Base-by-base conservation (phyloP, 2,888 invertebrate genomes). In the Prosapia bicincta region DNA sequence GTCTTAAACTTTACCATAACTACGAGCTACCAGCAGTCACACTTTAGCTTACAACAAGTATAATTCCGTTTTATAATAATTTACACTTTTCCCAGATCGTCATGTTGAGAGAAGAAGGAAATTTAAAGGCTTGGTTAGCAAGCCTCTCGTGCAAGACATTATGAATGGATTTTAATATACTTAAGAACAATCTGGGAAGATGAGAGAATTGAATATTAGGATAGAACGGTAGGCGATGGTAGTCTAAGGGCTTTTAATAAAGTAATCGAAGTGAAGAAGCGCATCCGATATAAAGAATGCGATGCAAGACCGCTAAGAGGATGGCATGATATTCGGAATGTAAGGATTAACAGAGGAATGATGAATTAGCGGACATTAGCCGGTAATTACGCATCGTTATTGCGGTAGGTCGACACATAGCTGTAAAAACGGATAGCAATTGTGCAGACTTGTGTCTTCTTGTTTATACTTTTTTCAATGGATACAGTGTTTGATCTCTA, bases 361-460 rank as follows among this genome's bases (percentile, higher is more conserved):
- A 71, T 67, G 71, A 67, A 75, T 71, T 75, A 75, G 71, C 66
- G 38, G 54, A 68, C 71, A 75, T 75, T 75, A 71, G 67, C 15
- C 15, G 23, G 75, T 38, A 75, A 75, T 75, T 75, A 75, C 71
- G 25, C 66, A 23, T 68, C 71, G 71, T 75, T 71, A 75, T 71
- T 71, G 75, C 71, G 75, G 75, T 71, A 71, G 75, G 74, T 74
- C 74, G 74, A 30, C 74, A 69, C 74, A 74, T 74, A 69, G 74
- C 69, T 28, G 65, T 65, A 65, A 74, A 74, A 74, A 74, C 74
- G 73, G 68, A 67, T 28, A 73, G 73, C 68, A 73, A 73, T 73
- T 43, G 74, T 74, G 54, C 74, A 66, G 74, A 74, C 74, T 69
- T 74, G 66, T 69, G 74, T 74, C 54, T 54, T 54, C 20, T 2